phyloP scores from a whole-genome alignment of 2,888 invertebrate species.

The Drosophila quinaria region DNA sequence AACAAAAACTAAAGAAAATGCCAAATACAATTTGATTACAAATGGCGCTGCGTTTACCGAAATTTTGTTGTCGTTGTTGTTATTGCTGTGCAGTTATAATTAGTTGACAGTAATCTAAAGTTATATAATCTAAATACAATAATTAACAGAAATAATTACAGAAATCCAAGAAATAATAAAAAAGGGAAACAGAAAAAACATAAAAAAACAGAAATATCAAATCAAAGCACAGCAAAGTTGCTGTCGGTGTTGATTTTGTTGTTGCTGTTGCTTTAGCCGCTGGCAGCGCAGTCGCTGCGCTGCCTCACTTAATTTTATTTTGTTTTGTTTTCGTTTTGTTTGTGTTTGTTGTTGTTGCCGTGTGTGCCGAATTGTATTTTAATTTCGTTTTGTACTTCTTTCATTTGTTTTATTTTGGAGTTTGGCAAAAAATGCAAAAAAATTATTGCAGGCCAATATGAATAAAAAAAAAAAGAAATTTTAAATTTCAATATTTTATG shows the following conservation, averaged over 20 bases:
- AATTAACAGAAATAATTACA: constrained; percentile 45
- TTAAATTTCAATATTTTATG: constrained; percentile 16
- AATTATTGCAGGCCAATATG: constrained; percentile 16
- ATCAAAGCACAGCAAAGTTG: constrained; percentile 25
- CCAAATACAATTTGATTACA: constrained; percentile 43
- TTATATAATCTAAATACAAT: constrained; percentile 44
- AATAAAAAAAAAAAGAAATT: constrained; percentile 15
- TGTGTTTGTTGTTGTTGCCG: constrained; percentile 52
- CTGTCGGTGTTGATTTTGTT: constrained; percentile 43
- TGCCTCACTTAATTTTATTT: constrained; percentile 55
- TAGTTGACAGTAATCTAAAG: constrained; percentile 39
- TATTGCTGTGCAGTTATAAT: constrained; percentile 27
- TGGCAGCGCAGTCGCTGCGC: constrained; percentile 20
- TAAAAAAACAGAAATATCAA: background rate
- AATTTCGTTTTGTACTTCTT: constrained; percentile 30
- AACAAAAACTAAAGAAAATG: constrained; percentile 36
- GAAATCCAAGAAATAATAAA: constrained; percentile 22
- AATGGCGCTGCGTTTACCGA: constrained; percentile 23
- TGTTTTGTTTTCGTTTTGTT: constrained; percentile 65
- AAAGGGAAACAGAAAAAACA: constrained; percentile 8
- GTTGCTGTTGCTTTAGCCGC: constrained; percentile 28
- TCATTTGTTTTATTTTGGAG: constrained; percentile 22
- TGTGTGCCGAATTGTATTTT: constrained; percentile 53
- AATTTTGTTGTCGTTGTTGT: constrained; percentile 10
- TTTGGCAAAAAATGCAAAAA: constrained; percentile 43